Evolutionary conservation across 1,140 invertebrate genomes (phyloP).

Genomic region (Drosophila varians): DNA sequence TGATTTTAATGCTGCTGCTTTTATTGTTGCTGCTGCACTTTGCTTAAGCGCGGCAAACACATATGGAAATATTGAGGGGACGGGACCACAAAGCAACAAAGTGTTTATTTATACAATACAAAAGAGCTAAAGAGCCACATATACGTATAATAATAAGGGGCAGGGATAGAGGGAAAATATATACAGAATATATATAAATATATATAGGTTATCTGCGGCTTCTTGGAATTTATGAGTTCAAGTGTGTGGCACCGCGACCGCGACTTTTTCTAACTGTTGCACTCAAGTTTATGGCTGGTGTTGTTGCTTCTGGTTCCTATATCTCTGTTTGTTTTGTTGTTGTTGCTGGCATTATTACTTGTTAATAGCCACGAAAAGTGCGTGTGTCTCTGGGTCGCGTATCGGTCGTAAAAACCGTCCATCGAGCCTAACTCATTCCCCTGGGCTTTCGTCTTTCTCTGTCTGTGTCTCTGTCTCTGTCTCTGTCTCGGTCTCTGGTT

Average conservation of each 20-base stretch:
- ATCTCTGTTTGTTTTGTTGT: conserved; percentile 18
- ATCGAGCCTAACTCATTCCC: background rate
- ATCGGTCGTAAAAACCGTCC: conserved; percentile 66
- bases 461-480: too few species aligned
- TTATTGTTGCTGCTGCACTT: conserved; percentile 57
- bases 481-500: conserved; percentile 9
- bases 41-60: conserved; percentile 29
- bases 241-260: conserved; percentile 67
- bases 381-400: conserved; percentile 28
- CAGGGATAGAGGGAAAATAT: too few species aligned
- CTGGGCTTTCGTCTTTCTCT: background rate
- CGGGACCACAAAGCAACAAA: conserved; percentile 30
- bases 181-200: conserved; percentile 35
- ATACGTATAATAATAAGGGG: too few species aligned
- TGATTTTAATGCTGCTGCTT: background rate
- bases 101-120: conserved; percentile 62
- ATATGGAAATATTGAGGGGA: conserved; percentile 4
- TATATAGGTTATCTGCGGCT: conserved; percentile 76
- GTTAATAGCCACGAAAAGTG: conserved; percentile 67
- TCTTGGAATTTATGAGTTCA: conserved; percentile 80
- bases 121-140: background rate
- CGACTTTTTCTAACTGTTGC: conserved; percentile 70
- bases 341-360: conserved; percentile 71
- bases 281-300: conserved; percentile 66
- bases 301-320: conserved; percentile 3